Conservation (phyloP, 2,113 vertebrate genomes). For the zebrafish (Danio rerio) region GRCz12tu NC_133180.1:41958501-41959000, state of each 20-base stretch:
- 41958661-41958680: background rate
- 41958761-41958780: background rate
- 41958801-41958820: background rate
- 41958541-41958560: conserved; percentile 20
- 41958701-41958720: background rate
- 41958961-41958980: no score
- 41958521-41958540: conserved; percentile 4
- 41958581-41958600: conserved; percentile 23
- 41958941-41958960: no score
- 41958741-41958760: background rate
- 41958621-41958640: conserved; percentile 15
- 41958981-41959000: no score
- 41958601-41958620: background rate
- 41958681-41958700: background rate
- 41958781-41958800: background rate
- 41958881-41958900: no score
- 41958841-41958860: no score
- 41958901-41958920: no score
- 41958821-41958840: no score
- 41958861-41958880: no score
- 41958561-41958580: background rate
- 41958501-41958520: background rate
- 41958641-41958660: background rate
- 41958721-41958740: background rate
- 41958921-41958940: no score